Conservation (phyloP, 2,797 vertebrate species). For the Gambelia wislizenii region DNA sequence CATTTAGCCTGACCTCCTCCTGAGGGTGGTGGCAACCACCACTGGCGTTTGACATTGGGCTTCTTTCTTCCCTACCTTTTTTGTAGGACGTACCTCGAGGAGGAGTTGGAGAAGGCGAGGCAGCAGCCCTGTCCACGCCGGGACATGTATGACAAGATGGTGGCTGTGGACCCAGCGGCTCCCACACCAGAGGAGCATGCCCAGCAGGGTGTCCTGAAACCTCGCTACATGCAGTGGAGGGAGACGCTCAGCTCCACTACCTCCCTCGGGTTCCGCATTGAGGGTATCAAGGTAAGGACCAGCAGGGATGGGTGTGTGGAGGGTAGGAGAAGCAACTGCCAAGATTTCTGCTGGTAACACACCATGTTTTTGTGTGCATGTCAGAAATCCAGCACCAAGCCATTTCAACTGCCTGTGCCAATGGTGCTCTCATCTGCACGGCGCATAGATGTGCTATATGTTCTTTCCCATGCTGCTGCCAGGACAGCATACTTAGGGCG, state of each 20-base stretch:
- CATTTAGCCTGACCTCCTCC: neutral
- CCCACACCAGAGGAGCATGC: constrained; percentile 84
- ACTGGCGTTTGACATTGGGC: neutral
- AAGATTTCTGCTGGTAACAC: neutral
- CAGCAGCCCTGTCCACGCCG: constrained; percentile 78
- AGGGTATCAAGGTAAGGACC: constrained; percentile 86
- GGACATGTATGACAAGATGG: constrained; percentile 92
- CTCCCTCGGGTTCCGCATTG: constrained; percentile 88
- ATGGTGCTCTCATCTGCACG: neutral
- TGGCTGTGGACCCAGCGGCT: constrained; percentile 83
- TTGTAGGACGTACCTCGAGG: constrained; percentile 88
- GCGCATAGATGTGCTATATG: neutral
- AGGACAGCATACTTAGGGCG: neutral
- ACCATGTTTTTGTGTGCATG: too few species aligned
- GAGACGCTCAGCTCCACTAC: constrained; percentile 86
- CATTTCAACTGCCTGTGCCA: neutral
- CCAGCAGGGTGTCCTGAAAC: constrained; percentile 85
- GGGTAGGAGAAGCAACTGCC: accelerated
- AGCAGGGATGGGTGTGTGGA: accelerated
- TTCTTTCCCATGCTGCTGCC: neutral
- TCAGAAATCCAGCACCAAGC: neutral
- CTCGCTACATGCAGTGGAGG: constrained; percentile 91
- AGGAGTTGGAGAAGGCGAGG: constrained; percentile 84
- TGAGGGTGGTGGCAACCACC: accelerated
- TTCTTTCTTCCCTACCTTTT: neutral